Evolutionary conservation across 2,888 invertebrate genomes (phyloP), one percentile per base, ranked within the genome.

Genomic region (Mythimna albipuncta): DNA sequence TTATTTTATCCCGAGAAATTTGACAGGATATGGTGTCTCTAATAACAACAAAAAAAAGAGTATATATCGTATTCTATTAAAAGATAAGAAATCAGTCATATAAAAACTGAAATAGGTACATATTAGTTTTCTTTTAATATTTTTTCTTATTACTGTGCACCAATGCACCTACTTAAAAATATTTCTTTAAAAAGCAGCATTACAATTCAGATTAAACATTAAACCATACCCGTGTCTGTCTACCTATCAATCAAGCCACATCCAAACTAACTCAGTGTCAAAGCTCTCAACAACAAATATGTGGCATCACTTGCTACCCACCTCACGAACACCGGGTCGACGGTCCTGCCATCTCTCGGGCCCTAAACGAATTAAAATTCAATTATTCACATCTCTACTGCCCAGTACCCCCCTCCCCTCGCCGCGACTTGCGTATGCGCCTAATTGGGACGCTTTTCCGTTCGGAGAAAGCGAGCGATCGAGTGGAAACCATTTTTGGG

Each of bases 361-460:
- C 85, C 88, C 86, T 85, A 82, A 79, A 79, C 77, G 81, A 83
- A 86, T 87, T 85, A 87, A 87, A 75, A 89, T 90, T 81, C 76
- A 81, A 82, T 89, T 88, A 89, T 87, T 89, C 87, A 89, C 88
- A 90, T 89, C 87, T 84, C 83, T 79, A 74, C 73, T 69, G 79
- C 73, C 81, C 67, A 78, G 72, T 72, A 32, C 35, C 78, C 74
- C 74, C 52, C 83, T 73, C 79, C 76, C 67, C 67, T 54, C 63
- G 47, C 72, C 81, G 65, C 84, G 80, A 78, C 77, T 74, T 84
- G 86, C 85, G 86, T 85, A 71, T 81, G 84, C 88, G 88, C 89
- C 90, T 90, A 92, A 93, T 93, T 93, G 90, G 89, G 90, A 90
- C 91, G 91, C 91, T 92, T 94, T 93, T 93, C 93, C 93, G 93